Evolutionary conservation across 2,797 vertebrate genomes (phyloP), one percentile per base, ranked within the genome.

Genomic region (Diplodus puntazzo): DNA sequence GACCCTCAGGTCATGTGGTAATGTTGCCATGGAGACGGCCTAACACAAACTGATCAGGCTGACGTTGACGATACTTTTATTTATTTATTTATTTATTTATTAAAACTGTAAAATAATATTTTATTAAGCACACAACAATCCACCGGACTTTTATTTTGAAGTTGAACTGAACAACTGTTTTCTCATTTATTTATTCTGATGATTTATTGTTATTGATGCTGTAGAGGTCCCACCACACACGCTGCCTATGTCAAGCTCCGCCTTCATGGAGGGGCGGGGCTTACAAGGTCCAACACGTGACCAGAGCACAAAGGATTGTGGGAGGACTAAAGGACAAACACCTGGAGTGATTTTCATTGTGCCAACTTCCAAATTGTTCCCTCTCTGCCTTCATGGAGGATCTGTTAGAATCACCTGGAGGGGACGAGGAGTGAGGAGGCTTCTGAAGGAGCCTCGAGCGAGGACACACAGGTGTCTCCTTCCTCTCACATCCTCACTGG

Each of bases 61-160:
- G 23, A 59, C 43, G 30, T 55, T n/a, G 54, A 63, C 11, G 11
- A 34, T 48, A 60, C 17, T 48, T 70, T 75, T 69, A 79, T 73
- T 84, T 81, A 82, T 79, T 71, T 81, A 82, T 79, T 71, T 67
- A 79, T 75, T 84, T 81, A 83, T 81, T 78, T 62, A 73, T 79
- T 85, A 27, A 58, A 58, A 58, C 25, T 45, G 18, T 27, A 65
- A 72, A 64, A 59, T 43, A 17, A 59, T 58, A 79, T 84, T 80
- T 73, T 66, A 70, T 55, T 13, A 80, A 82, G 64, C 42, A 20
- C 71, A 85, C 64, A 74, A 63, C 45, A 69, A 12, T 25, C 45
- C 58, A 43, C 20, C 52, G 5, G 58, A 39, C 20, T 74, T 74
- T 88, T 73, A 81, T 75, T 84, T 65, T 69, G 54, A 87, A 74